Base-by-base conservation (phyloP, 2,113 vertebrate genomes). In the Brienomyrus brachyistius region DNA sequence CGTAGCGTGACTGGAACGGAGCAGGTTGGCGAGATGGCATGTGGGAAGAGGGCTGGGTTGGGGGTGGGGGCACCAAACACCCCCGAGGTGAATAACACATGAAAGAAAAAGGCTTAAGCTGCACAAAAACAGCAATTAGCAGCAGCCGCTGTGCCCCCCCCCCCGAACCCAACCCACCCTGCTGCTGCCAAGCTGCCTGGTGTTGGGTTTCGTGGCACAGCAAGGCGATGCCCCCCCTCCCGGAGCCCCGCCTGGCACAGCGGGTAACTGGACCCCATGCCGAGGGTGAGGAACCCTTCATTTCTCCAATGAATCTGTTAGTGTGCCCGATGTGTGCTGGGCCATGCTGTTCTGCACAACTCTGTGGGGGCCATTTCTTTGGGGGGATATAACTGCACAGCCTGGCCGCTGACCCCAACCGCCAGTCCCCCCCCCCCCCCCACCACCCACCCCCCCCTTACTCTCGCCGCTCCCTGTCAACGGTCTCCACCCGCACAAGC, bases 251-350 rank as follows among this genome's bases (percentile, higher is more conserved):
- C 91, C 93, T 59, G 70, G 43, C 88, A 48, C 31, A 48, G 43
- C 27, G 70, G 35, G 59, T 56, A 80, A 86, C 31, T 40, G 21
- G 50, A 80, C 56, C 94, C 94, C 92, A 43, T 47, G 21, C 19
- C 92, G 93, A 93, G 48, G 80, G 92, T 70, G 92, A 95, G 94
- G 92, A 93, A 94, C 94, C 94, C 92, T 94, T 94, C 94, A 91
- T 91, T 94, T 84, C 35, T 31, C 8, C 27, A 77, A 35, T 17
- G 74, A 77, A 77, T 77, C 74, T 43, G 17, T 35, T 43, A 40
- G 31, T 43, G 27, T 70, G 62, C 62, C 62, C 27, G 1, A 13
- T 70, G 62, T 13, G 27, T 31, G 27, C n/a, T 2, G 62, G 62
- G 27, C 62, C 62, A 70, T n/a, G 62, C 62, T 70, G 62, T 70